Conservation (phyloP, 2,113 vertebrate species). For the Oncorhynchus kisutch region DNA sequence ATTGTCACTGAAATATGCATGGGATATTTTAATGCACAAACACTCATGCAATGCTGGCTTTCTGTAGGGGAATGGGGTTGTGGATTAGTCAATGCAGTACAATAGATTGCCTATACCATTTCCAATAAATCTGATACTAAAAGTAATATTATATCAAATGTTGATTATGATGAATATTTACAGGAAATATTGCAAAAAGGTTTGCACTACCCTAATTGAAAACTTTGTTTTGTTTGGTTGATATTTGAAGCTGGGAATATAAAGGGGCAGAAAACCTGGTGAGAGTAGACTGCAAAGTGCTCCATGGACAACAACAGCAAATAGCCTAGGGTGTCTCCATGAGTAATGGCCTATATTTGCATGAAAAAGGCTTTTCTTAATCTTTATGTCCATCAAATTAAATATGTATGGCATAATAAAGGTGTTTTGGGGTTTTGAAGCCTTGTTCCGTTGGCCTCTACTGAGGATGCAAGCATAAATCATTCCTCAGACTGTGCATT, state of each 20-base stretch:
- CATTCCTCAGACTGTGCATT: not conserved
- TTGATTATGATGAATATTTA: not conserved
- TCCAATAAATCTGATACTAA: not conserved
- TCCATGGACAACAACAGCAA: not conserved
- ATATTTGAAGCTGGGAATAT: not conserved
- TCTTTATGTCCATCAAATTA: not conserved
- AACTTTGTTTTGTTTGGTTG: not conserved
- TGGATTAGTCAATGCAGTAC: not conserved
- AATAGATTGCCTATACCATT: not conserved
- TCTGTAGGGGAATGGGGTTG: not conserved
- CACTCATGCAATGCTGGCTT: not conserved
- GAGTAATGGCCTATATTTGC: conserved; percentile 9
- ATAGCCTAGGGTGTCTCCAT: not conserved
- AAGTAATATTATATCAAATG: not conserved
- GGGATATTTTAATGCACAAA: not conserved
- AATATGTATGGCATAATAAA: conserved; percentile 5
- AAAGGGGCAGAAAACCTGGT: no score
- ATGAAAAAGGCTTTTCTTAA: conserved; percentile 10
- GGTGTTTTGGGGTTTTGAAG: not conserved
- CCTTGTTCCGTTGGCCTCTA: not conserved
- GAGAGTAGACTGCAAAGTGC: not conserved
- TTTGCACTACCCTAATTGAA: not conserved
- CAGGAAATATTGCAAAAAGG: not conserved
- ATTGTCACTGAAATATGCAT: not conserved
- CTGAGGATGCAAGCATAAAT: not conserved